Base-by-base conservation (phyloP, 2,888 invertebrate genomes). In the Hylaea fasciaria region DNA sequence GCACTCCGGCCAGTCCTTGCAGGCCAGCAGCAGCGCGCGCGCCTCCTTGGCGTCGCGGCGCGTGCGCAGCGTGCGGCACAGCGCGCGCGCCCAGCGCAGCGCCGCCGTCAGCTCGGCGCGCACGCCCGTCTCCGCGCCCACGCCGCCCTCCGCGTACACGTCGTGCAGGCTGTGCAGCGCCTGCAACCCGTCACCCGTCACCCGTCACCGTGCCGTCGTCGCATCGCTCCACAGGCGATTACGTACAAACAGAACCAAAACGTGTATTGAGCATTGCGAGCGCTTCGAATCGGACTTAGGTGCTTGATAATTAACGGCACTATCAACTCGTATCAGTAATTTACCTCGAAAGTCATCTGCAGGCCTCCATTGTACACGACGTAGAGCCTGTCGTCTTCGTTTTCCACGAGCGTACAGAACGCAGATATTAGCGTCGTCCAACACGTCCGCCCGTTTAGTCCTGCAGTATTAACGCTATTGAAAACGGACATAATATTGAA, bases 371-470 rank as follows among this genome's bases (percentile, higher is more conserved):
- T 97, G 78, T 96, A 97, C n/a, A 98, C 96, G 12, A 98, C 96
- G 78, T 96, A 96, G 32, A 98, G 88, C 69, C 97, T 94, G 86
- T 98, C 98, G 74, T 98, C 98, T 73, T 96, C 96, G 39, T 95
- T 96, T 80, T 98, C 98, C 43, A 98, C 95, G 44, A 98, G 93
- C 74, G 97, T 97, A 83, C 97, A 95, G 79, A 98, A 95, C 47
- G 97, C 97, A 44, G 96, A 96, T 80, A 98, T 97, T 41, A 98
- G 91, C n/a, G 98, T 98, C 49, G 97, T 96, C 98, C 98, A 98
- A 82, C 97, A 97, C 0, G 97, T 97, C 58, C 98, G 93, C 1
- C 97, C 97, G 86, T 98, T 98, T 53, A 98, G 90, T 75, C 96
- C 96, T 91, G 89, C 9, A 58, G 8, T 40, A 7, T 14, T 7